Evolutionary conservation across 2,113 vertebrate genomes (phyloP), one percentile per base, ranked within the genome.

Genomic region (Ceyx melanurus): DNA sequence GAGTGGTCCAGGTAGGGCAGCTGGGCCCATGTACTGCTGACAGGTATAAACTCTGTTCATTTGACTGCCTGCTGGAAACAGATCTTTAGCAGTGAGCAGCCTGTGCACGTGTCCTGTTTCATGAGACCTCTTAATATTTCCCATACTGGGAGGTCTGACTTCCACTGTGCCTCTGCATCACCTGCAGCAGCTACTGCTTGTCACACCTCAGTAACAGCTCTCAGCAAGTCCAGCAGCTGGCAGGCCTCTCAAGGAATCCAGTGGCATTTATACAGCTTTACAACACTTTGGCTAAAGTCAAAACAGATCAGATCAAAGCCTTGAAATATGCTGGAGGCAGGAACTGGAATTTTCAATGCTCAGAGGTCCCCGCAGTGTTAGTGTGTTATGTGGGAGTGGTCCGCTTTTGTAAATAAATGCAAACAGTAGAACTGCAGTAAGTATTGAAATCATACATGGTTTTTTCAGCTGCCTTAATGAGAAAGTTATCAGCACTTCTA

Each of bases 221-320:
- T 56, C 28, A 48, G 5, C n/a, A 83, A 10, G 29, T 58, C 10
- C 31, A 50, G 78, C 16, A 82, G 29, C 76, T 65, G 50, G 13
- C 25, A 58, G 40, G 16, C n/a, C 31, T 66, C 37, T 54, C 37
- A 62, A 20, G 37, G 66, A 86, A 74, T 54, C 26, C 1, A 0
- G 0, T 37, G n/a, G 42, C 3, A 20, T 50, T 81, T 5, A 0
- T 40, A 6, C n/a, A 70, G 56, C n/a, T 82, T 42, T 65, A 13
- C 22, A 40, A n/a, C 5, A 11, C 45, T 86, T 80, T 29, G 11
- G 11, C 33, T 26, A 9, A 25, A 76, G 25, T 26, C 0, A 0
- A 33, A 13, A 67, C 23, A 33, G 31, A 54, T 2, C 2, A 29
- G 25, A 51, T 76, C 40, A 58, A 81, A 23, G 23, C 23, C 56